phyloP scores from a whole-genome alignment of 2,888 invertebrate species.

The Tenthredo distinguenda region DNA sequence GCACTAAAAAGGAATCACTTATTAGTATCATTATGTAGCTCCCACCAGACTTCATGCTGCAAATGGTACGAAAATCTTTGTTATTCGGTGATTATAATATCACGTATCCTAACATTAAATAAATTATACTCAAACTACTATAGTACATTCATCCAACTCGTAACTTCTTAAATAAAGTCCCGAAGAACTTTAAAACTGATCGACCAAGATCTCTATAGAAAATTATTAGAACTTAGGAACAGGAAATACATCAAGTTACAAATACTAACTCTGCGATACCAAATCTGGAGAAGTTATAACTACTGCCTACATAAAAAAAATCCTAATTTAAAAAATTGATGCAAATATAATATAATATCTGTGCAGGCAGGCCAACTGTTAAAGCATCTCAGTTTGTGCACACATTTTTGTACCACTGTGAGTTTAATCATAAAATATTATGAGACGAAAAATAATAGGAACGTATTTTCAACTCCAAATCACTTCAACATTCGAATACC shows the following conservation, averaged over 20 bases:
- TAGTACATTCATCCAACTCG: conserved; percentile 27
- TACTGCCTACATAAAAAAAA: background rate
- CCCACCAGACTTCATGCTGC: conserved; percentile 29
- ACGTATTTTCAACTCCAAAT: background rate
- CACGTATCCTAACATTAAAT: background rate
- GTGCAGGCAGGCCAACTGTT: background rate
- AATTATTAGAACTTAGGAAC: background rate
- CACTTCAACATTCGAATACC: conserved; percentile 48
- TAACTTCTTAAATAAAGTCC: conserved; percentile 4
- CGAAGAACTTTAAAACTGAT: background rate
- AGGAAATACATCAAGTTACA: background rate
- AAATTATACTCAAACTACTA: conserved; percentile 15
- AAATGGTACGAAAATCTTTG: background rate
- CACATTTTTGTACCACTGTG: background rate
- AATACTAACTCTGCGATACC: background rate
- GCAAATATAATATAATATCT: too few relatives aligned
- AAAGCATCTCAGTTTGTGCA: background rate
- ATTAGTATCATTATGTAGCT: conserved; percentile 38
- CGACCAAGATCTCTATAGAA: background rate
- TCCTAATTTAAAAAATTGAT: background rate
- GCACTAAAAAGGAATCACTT: conserved; percentile 20
- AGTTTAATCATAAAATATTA: background rate
- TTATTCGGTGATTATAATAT: background rate
- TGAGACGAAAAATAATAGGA: background rate
- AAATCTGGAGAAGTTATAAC: background rate